Evolutionary conservation across 2,113 vertebrate species (phyloP), one percentile per base, ranked within the genome.

Genomic region (Gasterosteus aculeatus): DNA sequence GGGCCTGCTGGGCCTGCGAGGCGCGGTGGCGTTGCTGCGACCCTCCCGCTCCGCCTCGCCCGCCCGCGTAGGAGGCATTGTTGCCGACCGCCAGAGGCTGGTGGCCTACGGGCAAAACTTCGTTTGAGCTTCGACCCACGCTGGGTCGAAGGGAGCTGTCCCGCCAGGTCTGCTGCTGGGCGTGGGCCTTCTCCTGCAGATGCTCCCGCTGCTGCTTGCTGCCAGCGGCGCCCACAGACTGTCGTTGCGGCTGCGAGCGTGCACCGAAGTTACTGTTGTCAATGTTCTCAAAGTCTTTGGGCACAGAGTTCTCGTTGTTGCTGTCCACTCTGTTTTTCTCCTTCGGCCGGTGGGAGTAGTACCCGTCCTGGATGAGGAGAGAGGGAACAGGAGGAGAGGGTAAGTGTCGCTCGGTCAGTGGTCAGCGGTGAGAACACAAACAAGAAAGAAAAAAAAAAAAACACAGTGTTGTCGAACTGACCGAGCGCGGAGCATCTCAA

Each of bases 291-390:
- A 99, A 99, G 89, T 99, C 98, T 92, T 98, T 99, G 74, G 98
- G 98, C 29, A 99, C 98, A 0, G 98, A 99, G 85, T 99, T 99
- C 87, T 99, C 98, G 0, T 99, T 99, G 94, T 99, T 99, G 94
- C 97, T 99, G 94, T 99, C 98, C 0, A 97, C 97, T 18, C 95
- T 91, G 10, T 82, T 95, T 94, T 95, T 95, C 94, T 99, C 98
- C 78, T 98, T 99, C 0, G 97, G 97, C 10, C 96, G 95, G 84
- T 99, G 98, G 72, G 96, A 98, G 91, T 97, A 95, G 91, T 96
- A 97, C 75, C 96, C 97, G 7, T 97, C 97, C 97, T 99, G 91
- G 1, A 89, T 19, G 46, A 5, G 33, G 81, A 85, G 63, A 81
- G 1, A 67, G 69, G 59, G 19, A 68, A 60, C 0, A 74, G 59